Conservation (phyloP, 2,113 vertebrate species). For the Nesoenas mayeri region DNA sequence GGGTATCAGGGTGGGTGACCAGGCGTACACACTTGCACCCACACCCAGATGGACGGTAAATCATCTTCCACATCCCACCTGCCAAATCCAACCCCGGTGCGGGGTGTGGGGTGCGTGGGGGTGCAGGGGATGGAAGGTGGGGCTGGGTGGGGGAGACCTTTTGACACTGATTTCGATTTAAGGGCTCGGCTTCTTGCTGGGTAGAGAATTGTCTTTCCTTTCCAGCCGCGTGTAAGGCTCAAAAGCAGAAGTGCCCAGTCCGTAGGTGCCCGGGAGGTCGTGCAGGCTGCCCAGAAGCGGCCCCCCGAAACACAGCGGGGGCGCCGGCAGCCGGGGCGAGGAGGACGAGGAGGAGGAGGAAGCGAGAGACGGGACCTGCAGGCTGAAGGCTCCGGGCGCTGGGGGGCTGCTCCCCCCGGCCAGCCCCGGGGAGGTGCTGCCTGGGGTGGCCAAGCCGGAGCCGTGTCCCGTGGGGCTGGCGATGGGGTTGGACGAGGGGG, state of each 20-base stretch:
- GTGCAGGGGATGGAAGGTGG: background rate
- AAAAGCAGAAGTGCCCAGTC: constrained; percentile 88
- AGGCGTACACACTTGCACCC: too few relatives aligned
- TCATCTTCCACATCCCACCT: background rate
- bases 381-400: constrained; percentile 67
- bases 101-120: background rate
- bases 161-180: constrained; percentile 63
- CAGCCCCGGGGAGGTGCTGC: constrained; percentile 74
- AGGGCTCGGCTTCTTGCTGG: constrained; percentile 81
- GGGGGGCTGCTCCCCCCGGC: constrained; percentile 61
- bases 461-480: constrained; percentile 61
- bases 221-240: constrained; percentile 89
- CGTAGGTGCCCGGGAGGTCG: constrained; percentile 79
- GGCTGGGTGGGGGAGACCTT: background rate
- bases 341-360: constrained; percentile 65
- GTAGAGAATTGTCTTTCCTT: constrained; percentile 74
- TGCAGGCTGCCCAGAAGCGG: constrained; percentile 80
- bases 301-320: constrained; percentile 79
- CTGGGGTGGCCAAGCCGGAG: constrained; percentile 72
- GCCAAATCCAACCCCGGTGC: background rate
- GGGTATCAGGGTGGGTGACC: too few relatives aligned
- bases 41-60: too few relatives aligned
- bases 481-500: constrained; percentile 38
- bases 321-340: constrained; percentile 73
- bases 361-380: constrained; percentile 76